A percentile compares a stretch with the other conserved stretches of the same genome.
Conservation (phyloP, 2,888 invertebrate species). For the Lysandra coridon region DNA sequence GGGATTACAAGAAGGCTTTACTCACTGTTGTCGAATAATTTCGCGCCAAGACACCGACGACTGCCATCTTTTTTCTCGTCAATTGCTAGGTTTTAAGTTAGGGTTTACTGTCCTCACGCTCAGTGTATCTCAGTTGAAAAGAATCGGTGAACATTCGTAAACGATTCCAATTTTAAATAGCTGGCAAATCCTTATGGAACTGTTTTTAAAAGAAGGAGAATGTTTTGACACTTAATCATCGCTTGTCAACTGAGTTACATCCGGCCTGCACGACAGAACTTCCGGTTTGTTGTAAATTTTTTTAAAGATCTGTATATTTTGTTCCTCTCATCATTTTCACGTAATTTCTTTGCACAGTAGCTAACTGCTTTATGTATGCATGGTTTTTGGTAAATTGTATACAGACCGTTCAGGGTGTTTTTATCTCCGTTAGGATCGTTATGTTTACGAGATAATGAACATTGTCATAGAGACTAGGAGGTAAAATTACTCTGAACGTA, state of each 20-base stretch:
- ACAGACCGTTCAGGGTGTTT: background rate
- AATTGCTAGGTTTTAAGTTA: slow-evolving; percentile 63
- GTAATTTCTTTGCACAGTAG: slow-evolving; percentile 69
- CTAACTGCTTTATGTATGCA: slow-evolving; percentile 67
- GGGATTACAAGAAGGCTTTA: slow-evolving; percentile 95
- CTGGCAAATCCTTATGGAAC: background rate
- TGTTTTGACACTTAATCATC: background rate
- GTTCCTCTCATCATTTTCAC: slow-evolving; percentile 65
- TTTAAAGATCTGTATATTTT: slow-evolving; percentile 77
- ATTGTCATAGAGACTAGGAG: background rate
- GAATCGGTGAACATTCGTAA: background rate
- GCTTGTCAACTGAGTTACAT: slow-evolving; percentile 5
- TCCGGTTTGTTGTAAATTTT: slow-evolving; percentile 58
- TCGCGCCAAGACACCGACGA: slow-evolving; percentile 53
- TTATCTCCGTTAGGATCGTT: background rate
- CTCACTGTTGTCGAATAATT: slow-evolving; percentile 89
- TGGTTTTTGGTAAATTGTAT: slow-evolving; percentile 52
- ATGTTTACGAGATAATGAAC: background rate
- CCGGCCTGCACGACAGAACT: background rate
- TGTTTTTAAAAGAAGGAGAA: background rate
- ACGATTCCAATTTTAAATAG: background rate
- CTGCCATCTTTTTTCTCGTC: slow-evolving; percentile 61
- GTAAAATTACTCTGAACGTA: background rate
- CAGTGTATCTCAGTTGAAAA: background rate
- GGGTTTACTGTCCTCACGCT: slow-evolving; percentile 34